phyloP scores from a whole-genome alignment of 2,113 vertebrate species.

The Phyllostomus discolor region DNA sequence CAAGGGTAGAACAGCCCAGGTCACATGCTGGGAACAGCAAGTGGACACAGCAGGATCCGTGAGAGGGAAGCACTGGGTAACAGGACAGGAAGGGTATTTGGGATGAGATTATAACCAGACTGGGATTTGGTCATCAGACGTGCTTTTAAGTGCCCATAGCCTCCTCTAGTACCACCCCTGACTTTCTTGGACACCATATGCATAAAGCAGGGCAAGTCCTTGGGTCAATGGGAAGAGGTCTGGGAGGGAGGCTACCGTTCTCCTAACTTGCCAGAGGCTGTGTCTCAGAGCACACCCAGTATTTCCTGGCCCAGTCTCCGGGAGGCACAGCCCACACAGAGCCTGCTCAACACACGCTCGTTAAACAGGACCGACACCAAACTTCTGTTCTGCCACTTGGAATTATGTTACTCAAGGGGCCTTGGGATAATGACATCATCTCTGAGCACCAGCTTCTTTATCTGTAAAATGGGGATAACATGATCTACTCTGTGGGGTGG shows the following conservation, averaged over 20 bases:
- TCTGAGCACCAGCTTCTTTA: neutral
- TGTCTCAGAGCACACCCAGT: neutral
- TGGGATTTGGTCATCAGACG: neutral
- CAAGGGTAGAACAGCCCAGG: neutral
- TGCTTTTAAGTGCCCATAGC: neutral
- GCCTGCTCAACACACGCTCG: neutral
- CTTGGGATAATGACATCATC: neutral
- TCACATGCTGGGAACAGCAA: neutral
- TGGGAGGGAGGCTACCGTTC: neutral
- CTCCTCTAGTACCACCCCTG: neutral
- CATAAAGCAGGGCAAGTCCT: neutral
- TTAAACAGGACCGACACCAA: neutral
- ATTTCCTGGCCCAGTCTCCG: neutral
- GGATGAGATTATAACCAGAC: neutral
- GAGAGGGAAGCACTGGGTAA: neutral
- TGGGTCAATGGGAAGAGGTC: neutral
- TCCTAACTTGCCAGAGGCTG: neutral
- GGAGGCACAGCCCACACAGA: neutral
- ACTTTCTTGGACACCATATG: neutral
- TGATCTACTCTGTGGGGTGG: neutral
- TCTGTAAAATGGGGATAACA: conserved; percentile 12
- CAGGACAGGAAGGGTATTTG: neutral
- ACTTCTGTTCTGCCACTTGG: neutral
- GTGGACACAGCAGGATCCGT: neutral
- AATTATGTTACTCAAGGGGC: neutral